Base-by-base conservation (phyloP, 2,888 invertebrate genomes). In the Adelognathus sp. region DNA sequence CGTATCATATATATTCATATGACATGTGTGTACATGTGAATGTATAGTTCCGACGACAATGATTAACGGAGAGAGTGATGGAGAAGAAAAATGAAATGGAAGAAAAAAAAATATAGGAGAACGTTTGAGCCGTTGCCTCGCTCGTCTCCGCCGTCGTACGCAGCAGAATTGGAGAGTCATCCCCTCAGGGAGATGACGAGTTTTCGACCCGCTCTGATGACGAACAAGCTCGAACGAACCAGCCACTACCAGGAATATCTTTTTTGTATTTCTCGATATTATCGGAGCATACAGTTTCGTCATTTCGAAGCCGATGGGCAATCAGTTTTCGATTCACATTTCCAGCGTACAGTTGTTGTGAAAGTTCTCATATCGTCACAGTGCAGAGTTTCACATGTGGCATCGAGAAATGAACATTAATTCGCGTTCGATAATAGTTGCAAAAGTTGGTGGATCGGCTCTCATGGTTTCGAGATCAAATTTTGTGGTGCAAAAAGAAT, bases 171-270 rank as follows among this genome's bases (percentile, higher is more conserved):
- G 21, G 21, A 33, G 64, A 64, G 46, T 64, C 64, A 31, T 50
- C 33, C 33, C 18, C 31, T 27, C n/a, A n/a, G 31, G 44, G 6
- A 21, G 18, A 64, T 54, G 16, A 50, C 24, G 29, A 5, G 29
- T 64, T 64, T 64, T 64, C 64, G 33, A 21, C 21, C 11, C 64
- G 21, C 33, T 21, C 46, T 36, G 64, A 64, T 46, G 64, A 50
- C 46, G 46, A 50, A n/a, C 14, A 27, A 29, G 14, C 14, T 29
- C 52, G 29, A 54, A 29, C 18, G 14, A 54, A n/a, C 27, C 52
- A 9, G 52, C 2, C 29, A 5, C 18, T 64, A 33, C 33, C 33
- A 33, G 33, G 64, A 50, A 63, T 50, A 46, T 63, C n/a, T 31
- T 50, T 64, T 33, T 24, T 36, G 7, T 46, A 16, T 44, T 44